phyloP scores from a whole-genome alignment of 2,113 vertebrate species.

The Psophia crepitans region DNA sequence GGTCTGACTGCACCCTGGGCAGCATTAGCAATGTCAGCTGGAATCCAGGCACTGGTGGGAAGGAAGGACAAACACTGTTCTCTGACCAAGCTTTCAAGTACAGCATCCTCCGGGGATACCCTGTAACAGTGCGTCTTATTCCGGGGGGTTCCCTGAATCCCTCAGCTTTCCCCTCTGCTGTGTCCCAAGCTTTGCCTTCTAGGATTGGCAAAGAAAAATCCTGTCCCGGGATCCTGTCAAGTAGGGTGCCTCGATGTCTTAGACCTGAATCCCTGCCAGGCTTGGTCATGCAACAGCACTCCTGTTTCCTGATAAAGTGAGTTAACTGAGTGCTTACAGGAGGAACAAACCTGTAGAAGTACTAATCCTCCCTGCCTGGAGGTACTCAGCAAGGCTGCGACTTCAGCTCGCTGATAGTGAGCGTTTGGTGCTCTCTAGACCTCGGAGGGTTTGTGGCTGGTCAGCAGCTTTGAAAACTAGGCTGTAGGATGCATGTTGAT shows the following conservation, averaged over 20 bases:
- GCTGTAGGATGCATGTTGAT: not conserved
- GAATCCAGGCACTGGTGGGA: not conserved
- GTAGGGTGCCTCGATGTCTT: not conserved
- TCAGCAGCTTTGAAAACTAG: not conserved
- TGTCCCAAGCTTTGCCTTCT: not conserved
- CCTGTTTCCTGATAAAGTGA: not conserved
- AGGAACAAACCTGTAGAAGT: not conserved
- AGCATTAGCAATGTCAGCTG: not conserved
- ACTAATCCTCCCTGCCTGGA: not conserved
- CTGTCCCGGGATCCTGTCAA: not conserved
- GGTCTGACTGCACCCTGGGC: not conserved
- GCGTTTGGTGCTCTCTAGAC: not conserved
- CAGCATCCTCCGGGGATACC: too few species aligned
- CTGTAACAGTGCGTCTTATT: accelerated
- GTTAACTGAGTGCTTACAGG: not conserved
- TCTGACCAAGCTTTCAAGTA: not conserved
- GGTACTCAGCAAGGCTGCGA: too few species aligned
- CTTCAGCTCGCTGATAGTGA: accelerated
- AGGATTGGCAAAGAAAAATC: not conserved
- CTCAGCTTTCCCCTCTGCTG: not conserved
- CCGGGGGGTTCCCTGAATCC: not conserved
- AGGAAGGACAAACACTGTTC: not conserved
- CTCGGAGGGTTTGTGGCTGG: not conserved
- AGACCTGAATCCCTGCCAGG: not conserved
- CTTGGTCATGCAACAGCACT: not conserved